phyloP scores from a whole-genome alignment of 2,888 invertebrate species.

The Troides aeacus region DNA sequence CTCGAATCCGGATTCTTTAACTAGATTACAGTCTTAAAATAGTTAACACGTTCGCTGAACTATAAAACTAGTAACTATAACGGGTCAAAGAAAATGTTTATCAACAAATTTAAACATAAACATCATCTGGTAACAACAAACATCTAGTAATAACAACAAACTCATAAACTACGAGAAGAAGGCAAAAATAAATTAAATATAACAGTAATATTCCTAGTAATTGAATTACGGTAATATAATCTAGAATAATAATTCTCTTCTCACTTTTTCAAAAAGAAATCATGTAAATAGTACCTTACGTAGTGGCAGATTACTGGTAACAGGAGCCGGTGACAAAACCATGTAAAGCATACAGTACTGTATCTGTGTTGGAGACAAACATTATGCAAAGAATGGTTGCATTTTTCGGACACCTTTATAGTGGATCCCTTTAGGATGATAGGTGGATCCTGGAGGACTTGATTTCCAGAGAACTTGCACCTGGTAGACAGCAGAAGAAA shows the following conservation, averaged over 20 bases:
- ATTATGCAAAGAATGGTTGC: too few relatives aligned
- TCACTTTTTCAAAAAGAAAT: background rate
- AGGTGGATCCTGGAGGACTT: too few relatives aligned
- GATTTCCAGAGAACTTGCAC: too few relatives aligned
- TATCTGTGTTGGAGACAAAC: too few relatives aligned
- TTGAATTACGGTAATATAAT: background rate
- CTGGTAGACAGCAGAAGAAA: too few relatives aligned
- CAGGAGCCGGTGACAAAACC: background rate
- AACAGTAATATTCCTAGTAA: background rate
- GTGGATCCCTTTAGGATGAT: too few relatives aligned
- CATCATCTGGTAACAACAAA: background rate
- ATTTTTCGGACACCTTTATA: too few relatives aligned
- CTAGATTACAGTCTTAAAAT: conserved; percentile 8
- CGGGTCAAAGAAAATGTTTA: conserved; percentile 5
- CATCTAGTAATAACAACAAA: too few relatives aligned
- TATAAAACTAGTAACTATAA: conserved; percentile 2
- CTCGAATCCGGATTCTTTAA: conserved; percentile 4
- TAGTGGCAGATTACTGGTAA: background rate
- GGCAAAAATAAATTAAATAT: background rate
- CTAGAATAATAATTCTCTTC: background rate
- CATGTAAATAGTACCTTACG: too few relatives aligned
- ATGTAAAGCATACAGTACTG: too few relatives aligned
- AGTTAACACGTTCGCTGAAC: background rate
- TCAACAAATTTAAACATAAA: conserved; percentile 3
- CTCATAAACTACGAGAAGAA: background rate